phyloP scores from a whole-genome alignment of 2,797 vertebrate genomes.

The Sparus aurata region DNA sequence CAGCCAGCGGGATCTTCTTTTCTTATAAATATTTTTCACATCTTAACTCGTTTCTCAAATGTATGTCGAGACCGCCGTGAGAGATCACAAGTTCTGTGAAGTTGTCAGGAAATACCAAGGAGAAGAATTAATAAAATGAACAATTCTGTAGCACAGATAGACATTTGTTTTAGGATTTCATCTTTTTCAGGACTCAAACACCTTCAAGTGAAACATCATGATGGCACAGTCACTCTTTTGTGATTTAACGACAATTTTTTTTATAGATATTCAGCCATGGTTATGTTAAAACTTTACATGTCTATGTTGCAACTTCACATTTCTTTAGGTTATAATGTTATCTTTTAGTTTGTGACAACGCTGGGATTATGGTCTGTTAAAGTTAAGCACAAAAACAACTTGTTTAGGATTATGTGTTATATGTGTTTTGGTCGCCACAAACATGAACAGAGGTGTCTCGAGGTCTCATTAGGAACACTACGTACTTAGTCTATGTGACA shows the following conservation, averaged over 20 bases:
- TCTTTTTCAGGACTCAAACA: background rate
- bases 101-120: background rate
- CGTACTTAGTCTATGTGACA: too few relatives aligned
- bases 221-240: background rate
- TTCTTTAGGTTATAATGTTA: too few relatives aligned
- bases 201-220: background rate
- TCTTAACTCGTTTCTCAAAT: background rate
- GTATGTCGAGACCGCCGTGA: background rate
- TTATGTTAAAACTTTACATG: too few relatives aligned
- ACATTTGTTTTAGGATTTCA: background rate
- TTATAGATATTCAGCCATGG: background rate
- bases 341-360: too few relatives aligned
- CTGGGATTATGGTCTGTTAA: too few relatives aligned
- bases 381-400: too few relatives aligned
- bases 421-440: too few relatives aligned
- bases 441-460: too few relatives aligned
- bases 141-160: background rate
- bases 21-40: background rate
- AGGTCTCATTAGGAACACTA: too few relatives aligned
- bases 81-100: accelerated
- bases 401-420: too few relatives aligned
- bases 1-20: too few relatives aligned
- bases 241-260: background rate
- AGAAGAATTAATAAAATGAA: background rate
- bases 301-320: too few relatives aligned